These are phyloP conservation scores for Tetrao urogallus DNA, from an alignment of 2,113 vertebrate species.

Conservation along the genomic window DNA sequence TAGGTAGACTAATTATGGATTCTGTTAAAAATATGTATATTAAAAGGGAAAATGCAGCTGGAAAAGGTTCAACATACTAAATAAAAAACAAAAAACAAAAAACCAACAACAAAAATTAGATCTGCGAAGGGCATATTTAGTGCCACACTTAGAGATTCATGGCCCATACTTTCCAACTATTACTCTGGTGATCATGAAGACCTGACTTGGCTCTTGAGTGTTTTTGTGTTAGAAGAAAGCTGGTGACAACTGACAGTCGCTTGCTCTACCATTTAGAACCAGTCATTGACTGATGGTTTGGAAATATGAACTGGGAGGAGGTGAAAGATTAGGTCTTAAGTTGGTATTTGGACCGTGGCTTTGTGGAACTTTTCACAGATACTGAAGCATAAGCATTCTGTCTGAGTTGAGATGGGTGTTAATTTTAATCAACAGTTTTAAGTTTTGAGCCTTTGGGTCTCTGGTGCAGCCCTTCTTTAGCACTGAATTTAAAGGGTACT, in stretches of 20 bases:
- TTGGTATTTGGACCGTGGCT: neutral
- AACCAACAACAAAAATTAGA: too few relatives aligned
- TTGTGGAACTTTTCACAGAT: neutral
- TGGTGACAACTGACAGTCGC: neutral
- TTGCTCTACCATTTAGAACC: neutral
- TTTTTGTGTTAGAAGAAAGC: constrained; percentile 9
- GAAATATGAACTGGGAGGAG: neutral
- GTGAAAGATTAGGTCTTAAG: neutral
- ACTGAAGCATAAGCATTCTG: neutral
- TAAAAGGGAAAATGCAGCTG: constrained; percentile 7
- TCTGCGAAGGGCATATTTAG: neutral
- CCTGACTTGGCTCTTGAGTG: neutral
- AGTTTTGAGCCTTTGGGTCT: neutral
- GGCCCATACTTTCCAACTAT: neutral
- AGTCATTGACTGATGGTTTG: neutral
- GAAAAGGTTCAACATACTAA: neutral
- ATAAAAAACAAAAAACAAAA: neutral
- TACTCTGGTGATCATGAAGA: constrained; percentile 22
- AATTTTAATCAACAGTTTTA: neutral
- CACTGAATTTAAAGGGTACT: neutral
- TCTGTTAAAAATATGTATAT: neutral
- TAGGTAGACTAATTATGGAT: constrained; percentile 38
- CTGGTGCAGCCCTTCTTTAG: neutral
- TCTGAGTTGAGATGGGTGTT: neutral
- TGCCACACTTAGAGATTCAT: neutral